These are phyloP conservation scores for Apostichopus japonicus DNA, from an alignment of 35 echinoderm and acorn worm species.

Conservation along the genomic window DNA sequence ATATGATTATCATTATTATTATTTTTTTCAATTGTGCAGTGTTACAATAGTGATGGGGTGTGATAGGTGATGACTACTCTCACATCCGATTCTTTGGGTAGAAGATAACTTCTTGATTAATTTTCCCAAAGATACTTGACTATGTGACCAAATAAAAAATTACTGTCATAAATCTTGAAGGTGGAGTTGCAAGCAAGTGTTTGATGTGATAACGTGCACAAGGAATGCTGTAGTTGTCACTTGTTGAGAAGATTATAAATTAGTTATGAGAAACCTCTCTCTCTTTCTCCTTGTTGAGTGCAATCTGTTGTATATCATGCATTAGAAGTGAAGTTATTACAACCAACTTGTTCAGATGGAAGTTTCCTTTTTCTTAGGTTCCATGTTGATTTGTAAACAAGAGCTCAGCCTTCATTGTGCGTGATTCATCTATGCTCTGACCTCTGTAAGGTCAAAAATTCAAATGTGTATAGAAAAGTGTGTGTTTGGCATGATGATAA, in stretches of 20 bases:
- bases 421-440: background rate
- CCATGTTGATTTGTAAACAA: background rate
- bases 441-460: background rate
- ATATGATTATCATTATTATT: background rate
- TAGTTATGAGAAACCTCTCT: background rate
- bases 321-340: too few species aligned
- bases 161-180: background rate
- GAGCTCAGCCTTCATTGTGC: background rate
- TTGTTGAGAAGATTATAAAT: background rate
- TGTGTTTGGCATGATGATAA: background rate
- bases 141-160: background rate
- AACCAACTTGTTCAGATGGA: background rate
- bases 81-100: background rate
- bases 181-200: background rate
- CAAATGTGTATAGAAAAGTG: background rate
- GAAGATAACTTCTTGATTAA: background rate
- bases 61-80: background rate
- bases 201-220: constrained; percentile 25
- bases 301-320: too few species aligned
- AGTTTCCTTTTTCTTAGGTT: background rate
- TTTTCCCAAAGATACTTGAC: too few species aligned
- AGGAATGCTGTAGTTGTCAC: constrained; percentile 11
- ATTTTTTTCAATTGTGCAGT: background rate
- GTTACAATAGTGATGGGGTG: background rate
- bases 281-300: background rate